A percentile compares a stretch with the other conserved stretches of the same genome.
Evolutionary conservation across 2,888 invertebrate species (phyloP).

Genomic region (Tortricodes alternella): DNA sequence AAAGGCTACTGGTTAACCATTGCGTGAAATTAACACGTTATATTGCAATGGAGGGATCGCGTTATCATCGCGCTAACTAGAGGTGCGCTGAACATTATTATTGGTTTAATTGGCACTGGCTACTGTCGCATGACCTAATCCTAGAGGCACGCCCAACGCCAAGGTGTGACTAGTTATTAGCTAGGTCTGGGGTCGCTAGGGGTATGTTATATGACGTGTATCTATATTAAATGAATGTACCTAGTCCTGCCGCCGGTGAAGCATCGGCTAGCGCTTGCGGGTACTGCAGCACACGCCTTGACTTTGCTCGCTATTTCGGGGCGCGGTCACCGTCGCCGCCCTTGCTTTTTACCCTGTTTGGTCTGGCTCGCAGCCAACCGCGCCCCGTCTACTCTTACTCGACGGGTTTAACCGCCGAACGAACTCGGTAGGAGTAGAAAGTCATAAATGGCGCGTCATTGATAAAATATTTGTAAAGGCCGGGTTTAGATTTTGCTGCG

Average conservation of each 20-base stretch:
- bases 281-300: constrained; percentile 68
- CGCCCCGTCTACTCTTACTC: constrained; percentile 61
- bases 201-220: constrained; percentile 19
- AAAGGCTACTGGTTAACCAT: constrained; percentile 34
- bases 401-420: constrained; percentile 19
- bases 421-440: constrained; percentile 21
- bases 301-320: constrained; percentile 80
- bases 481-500: not conserved
- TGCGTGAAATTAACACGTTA: constrained; percentile 43
- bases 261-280: constrained; percentile 44
- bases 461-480: not conserved
- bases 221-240: not conserved
- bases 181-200: not conserved
- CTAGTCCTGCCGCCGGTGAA: constrained; percentile 17
- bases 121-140: constrained; percentile 43
- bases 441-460: constrained; percentile 15
- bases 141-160: constrained; percentile 27
- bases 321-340: constrained; percentile 70
- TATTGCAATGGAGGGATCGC: constrained; percentile 27
- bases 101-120: constrained; percentile 27
- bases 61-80: constrained; percentile 35
- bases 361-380: constrained; percentile 73
- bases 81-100: constrained; percentile 36
- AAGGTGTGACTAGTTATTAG: constrained; percentile 46
- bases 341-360: constrained; percentile 80